Base-by-base conservation (phyloP, 2,888 invertebrate genomes). In the Tiliacea citrago region DNA sequence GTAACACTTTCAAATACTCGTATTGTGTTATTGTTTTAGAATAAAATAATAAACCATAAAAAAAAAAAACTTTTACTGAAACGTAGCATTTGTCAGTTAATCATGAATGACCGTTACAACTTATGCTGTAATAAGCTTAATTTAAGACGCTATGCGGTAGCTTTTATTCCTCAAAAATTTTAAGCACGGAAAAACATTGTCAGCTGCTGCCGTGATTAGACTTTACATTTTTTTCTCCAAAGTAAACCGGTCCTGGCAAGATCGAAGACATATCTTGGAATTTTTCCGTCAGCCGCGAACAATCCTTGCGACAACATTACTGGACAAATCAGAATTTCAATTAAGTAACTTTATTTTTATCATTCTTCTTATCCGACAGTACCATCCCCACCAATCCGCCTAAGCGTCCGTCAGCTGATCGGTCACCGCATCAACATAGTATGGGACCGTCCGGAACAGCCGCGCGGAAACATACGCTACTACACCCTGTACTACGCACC, bases 401-500 rank as follows among this genome's bases (percentile, higher is more conserved):
- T 98, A 0, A 97, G 97, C 0, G 97, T 97, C 0, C 95, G 94
- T 0, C 98, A 98, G 90, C 94, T 96, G 80, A 97, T 97, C 85
- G 97, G 97, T 0, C 93, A 93, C 7, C 92, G 97, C n/a, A 97
- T 98, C 24, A 95, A 97, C 81, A 95, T 98, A 0, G 93, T 96
- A 0, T 98, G 98, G 98, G 97, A 97, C 80, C 94, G 97, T 16
- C 98, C 98, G 0, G 90, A 92, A 5, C 89, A 94, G 49, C 97
- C 98, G 0, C 97, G 97, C 78, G 98, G 98, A 0, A 86, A 94
- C 0, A 96, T 98, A 2, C 94, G 91, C 0, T 94, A 95, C 61
- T 98, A 98, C 91, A 97, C 98, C 0, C 75, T 96, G 68, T 97
- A 97, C 89, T 97, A 97, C 91, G 96, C 97, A 3, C 98, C 98